Conservation (phyloP, 2,797 vertebrate species). For the Ara ararauna region DNA sequence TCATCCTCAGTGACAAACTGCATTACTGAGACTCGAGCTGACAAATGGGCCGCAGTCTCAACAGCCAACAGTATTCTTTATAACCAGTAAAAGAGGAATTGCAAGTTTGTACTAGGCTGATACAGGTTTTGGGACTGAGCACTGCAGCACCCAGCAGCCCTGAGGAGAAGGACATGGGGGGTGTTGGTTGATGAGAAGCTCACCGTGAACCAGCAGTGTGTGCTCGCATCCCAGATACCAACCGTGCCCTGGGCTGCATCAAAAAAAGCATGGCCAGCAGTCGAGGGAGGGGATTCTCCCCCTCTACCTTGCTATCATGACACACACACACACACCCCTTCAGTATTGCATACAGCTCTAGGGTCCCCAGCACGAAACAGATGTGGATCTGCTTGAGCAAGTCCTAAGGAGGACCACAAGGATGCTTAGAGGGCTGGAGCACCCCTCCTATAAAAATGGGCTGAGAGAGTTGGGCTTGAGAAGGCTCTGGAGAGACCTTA, state of each 20-base stretch:
- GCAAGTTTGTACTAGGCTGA: accelerated
- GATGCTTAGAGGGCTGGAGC: background rate
- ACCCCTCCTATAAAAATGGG: background rate
- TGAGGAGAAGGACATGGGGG: background rate
- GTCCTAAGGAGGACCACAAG: background rate
- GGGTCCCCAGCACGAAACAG: background rate
- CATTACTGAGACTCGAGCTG: accelerated
- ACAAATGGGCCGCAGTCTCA: accelerated
- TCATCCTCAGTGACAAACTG: accelerated
- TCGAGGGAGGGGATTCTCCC: background rate
- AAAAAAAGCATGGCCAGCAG: background rate
- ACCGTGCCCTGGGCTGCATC: background rate
- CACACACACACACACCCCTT: background rate
- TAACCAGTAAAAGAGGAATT: background rate
- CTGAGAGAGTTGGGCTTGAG: background rate
- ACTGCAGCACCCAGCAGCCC: background rate
- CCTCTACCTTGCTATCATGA: background rate
- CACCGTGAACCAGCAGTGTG: background rate
- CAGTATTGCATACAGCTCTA: background rate
- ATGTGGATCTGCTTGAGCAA: background rate
- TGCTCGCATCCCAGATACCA: background rate
- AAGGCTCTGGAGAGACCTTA: background rate
- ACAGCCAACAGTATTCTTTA: background rate
- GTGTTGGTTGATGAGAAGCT: background rate
- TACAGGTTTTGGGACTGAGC: accelerated